Percentiles rank a stretch among this genome's conserved stretches.
These are phyloP conservation scores for Drosophila punjabiensis DNA, from an alignment of 1,140 invertebrate species.

Conservation along the genomic window DNA sequence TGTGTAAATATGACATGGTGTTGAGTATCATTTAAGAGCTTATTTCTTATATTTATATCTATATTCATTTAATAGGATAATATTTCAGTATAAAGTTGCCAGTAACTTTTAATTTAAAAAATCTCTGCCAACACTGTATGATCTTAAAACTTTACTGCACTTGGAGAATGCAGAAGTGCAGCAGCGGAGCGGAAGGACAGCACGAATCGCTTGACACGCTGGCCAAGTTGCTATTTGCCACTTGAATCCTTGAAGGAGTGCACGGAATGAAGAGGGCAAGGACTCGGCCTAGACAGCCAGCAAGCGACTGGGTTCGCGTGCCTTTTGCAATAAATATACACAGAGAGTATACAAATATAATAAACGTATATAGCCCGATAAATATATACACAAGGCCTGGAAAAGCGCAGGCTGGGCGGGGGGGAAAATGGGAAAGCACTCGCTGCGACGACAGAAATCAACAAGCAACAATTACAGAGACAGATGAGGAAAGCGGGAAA, in stretches of 20 bases:
- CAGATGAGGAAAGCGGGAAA: conserved; percentile 35
- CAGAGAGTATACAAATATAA: conserved; percentile 17
- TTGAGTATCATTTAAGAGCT: neutral
- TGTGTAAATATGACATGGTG: neutral
- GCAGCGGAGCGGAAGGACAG: conserved; percentile 12
- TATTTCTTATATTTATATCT: neutral
- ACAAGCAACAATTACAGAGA: conserved; percentile 79
- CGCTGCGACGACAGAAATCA: conserved; percentile 61
- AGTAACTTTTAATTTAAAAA: neutral
- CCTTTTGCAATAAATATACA: conserved; percentile 32
- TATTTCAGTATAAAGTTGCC: neutral
- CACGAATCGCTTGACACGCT: conserved; percentile 37
- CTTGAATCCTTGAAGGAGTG: conserved; percentile 45
- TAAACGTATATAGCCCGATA: conserved; percentile 15
- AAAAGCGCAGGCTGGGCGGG: conserved; percentile 16
- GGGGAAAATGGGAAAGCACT: conserved; percentile 37
- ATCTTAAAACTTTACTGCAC: conserved; percentile 44
- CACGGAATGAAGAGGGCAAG: conserved; percentile 32
- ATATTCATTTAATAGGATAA: neutral
- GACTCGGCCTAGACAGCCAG: conserved; percentile 57
- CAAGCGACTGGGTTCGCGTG: conserved; percentile 42
- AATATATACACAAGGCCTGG: conserved; percentile 12
- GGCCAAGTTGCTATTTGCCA: conserved; percentile 53
- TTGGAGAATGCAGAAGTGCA: conserved; percentile 28
- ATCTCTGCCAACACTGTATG: neutral